Base-by-base conservation (phyloP, 2,113 vertebrate species). In the Gambusia holbrooki region DNA sequence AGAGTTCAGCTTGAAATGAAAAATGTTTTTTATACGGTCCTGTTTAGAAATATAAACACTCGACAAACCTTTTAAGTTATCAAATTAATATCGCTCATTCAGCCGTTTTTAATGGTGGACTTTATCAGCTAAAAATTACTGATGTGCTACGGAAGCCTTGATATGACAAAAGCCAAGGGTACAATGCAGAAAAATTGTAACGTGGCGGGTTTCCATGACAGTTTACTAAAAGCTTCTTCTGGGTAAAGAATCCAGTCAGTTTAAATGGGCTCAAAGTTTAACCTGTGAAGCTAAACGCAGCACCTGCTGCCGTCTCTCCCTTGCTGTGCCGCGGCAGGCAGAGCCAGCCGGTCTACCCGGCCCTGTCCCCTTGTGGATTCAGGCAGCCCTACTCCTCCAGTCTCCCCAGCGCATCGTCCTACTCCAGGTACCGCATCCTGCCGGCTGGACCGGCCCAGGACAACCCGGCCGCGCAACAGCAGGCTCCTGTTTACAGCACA, bases 331-430 rank as follows among this genome's bases (percentile, higher is more conserved):
- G 80, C 87, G 92, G 93, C 96, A 99, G 98, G 98, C 96, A 97
- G 95, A 96, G 96, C 94, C 97, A 97, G 95, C 95, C 97, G 93
- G 96, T 98, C 94, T 99, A 98, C 94, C 96, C 97, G 25, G 67
- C 29, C 91, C 94, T 99, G 93, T 95, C 97, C 92, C 96, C 97
- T 93, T 99, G 97, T 94, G 97, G 97, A 96, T 99, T 97, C 97
- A 97, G 97, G 91, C 98, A 96, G 95, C 87, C 97, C 90, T 98
- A 96, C 90, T 93, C 96, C 69, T 95, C 97, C 77, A 94, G 95
- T 92, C 95, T 97, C 73, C 93, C 96, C 93, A 89, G 96, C 94
- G 95, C 96, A 95, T 94, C 98, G 84, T 96, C 98, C 90, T 98
- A 97, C 94, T 95, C 97, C 95, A 98, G 98, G 98, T 99, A 96